These are phyloP conservation scores for Orbicella faveolata DNA, from an alignment of 64 coral and sea anemone genomes.

Conservation along the genomic window DNA sequence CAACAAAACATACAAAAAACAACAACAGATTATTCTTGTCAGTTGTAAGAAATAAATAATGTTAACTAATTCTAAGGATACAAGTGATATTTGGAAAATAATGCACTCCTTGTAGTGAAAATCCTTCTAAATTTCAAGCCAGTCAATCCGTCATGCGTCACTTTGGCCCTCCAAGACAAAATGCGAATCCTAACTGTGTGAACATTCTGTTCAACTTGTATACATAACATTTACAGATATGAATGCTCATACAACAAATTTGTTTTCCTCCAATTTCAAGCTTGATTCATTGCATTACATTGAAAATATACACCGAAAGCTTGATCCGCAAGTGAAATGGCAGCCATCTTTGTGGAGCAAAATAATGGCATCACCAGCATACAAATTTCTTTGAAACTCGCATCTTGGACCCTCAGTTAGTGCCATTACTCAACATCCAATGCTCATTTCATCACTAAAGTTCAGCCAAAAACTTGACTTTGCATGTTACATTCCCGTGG, in stretches of 20 bases:
- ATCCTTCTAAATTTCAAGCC: constrained; percentile 13
- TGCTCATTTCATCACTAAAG: constrained; percentile 10
- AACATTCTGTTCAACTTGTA: constrained; percentile 20
- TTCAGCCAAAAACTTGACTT: too few relatives aligned
- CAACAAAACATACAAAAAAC: neutral
- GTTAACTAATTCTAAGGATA: too few relatives aligned
- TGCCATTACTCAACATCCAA: constrained; percentile 18
- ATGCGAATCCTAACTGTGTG: constrained; percentile 15
- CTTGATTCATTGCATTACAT: constrained; percentile 7
- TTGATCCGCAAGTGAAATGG: too few relatives aligned
- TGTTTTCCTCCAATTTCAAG: neutral
- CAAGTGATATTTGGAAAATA: too few relatives aligned
- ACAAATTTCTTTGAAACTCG: constrained; percentile 19
- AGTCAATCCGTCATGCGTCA: constrained; percentile 7
- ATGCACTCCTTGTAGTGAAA: neutral
- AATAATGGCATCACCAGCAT: neutral
- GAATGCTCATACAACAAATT: constrained; percentile 25
- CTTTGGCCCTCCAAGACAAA: constrained; percentile 19
- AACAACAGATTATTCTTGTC: too few relatives aligned
- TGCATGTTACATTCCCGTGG: neutral
- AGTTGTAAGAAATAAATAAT: too few relatives aligned
- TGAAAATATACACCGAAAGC: too few relatives aligned
- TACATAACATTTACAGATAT: neutral
- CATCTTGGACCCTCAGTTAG: constrained; percentile 13
- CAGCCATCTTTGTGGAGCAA: too few relatives aligned